phyloP scores from a whole-genome alignment of 2,888 invertebrate species.

The Heliconius hortense region DNA sequence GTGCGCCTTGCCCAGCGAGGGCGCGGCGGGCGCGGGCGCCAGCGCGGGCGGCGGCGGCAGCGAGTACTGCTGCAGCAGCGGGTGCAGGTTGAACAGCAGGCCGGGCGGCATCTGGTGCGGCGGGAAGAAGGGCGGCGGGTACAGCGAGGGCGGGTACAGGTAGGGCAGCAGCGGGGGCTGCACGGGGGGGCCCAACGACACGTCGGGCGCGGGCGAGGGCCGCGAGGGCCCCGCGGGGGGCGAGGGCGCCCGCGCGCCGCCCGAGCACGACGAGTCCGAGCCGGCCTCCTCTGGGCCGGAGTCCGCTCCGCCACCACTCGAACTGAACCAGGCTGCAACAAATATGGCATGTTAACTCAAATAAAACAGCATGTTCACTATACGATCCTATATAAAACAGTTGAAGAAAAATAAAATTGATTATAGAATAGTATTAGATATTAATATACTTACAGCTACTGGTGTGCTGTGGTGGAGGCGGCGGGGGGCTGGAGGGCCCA shows the following conservation, averaged over 20 bases:
- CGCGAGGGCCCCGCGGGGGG: conserved; percentile 82
- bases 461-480: conserved; percentile 78
- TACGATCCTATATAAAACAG: not conserved
- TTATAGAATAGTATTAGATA: not conserved
- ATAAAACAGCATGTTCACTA: not conserved
- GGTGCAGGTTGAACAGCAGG: conserved; percentile 93
- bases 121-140: conserved; percentile 89
- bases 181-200: conserved; percentile 95
- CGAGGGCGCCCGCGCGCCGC: conserved; percentile 81
- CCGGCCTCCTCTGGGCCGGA: conserved; percentile 86
- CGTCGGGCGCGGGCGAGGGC: conserved; percentile 93
- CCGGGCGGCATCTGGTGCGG: conserved; percentile 91
- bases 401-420: not conserved
- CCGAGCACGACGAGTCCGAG: conserved; percentile 88
- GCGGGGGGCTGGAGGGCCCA: conserved; percentile 91
- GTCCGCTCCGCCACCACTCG: conserved; percentile 79
- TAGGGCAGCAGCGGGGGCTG: conserved; percentile 96
- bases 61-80: conserved; percentile 94
- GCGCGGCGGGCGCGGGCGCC: conserved; percentile 84
- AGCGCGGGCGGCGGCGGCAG: conserved; percentile 85
- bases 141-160: conserved; percentile 94
- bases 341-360: not conserved
- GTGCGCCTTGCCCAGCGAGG: conserved; percentile 84
- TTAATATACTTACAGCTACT: conserved; percentile 63
- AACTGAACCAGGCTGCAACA: conserved; percentile 85